Evolutionary conservation across 2,797 vertebrate species (phyloP).

Genomic region (Anas bahamensis): DNA sequence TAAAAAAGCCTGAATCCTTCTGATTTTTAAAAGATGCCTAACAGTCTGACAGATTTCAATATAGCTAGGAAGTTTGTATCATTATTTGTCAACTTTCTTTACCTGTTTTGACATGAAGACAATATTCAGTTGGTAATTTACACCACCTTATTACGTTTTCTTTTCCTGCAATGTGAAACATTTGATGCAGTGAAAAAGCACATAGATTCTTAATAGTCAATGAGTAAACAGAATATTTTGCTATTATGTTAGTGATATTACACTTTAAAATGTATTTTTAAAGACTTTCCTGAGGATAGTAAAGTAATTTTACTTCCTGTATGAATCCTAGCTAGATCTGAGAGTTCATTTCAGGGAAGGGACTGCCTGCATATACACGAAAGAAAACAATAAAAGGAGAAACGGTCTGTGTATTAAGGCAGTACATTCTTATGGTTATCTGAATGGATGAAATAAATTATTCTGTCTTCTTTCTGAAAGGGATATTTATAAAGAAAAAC

Average conservation of each 20-base stretch:
- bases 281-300: neutral
- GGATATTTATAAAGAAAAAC: neutral
- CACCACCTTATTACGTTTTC: neutral
- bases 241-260: neutral
- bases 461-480: neutral
- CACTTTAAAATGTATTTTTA: neutral
- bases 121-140: neutral
- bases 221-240: neutral
- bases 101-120: neutral
- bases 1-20: neutral
- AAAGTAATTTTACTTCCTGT: conserved; percentile 14
- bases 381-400: neutral
- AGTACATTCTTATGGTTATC: neutral
- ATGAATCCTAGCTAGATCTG: neutral
- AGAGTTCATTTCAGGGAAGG: neutral
- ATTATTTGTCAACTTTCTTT: neutral
- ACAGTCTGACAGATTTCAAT: neutral
- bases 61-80: neutral
- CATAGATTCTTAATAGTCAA: neutral
- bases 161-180: neutral
- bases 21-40: neutral
- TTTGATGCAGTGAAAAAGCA: neutral
- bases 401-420: neutral
- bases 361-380: neutral
- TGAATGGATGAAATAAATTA: neutral